Percentiles rank a stretch among this genome's conserved stretches.
These are phyloP conservation scores for Drosophila lutescens DNA, from an alignment of 2,888 invertebrate genomes.

Conservation along the genomic window DNA sequence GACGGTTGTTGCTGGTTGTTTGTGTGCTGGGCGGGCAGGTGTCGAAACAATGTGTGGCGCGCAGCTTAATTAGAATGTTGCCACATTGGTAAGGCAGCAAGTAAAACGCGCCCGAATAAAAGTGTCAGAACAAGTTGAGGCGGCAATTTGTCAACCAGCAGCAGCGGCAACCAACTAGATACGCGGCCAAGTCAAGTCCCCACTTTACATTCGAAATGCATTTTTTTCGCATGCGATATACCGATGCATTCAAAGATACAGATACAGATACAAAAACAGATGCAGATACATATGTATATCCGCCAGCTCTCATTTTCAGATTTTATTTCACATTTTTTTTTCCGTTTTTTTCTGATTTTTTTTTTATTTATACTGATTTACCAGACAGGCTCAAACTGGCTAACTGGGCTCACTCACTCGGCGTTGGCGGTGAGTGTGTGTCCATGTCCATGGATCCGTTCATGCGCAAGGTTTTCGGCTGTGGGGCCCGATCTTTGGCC, in stretches of 20 bases:
- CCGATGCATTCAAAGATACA: neutral
- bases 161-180: slow-evolving; percentile 55
- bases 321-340: slow-evolving; percentile 9
- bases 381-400: slow-evolving; percentile 10
- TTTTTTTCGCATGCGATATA: slow-evolving; percentile 48
- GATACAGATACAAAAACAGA: neutral
- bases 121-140: slow-evolving; percentile 78
- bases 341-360: too few species aligned
- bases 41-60: slow-evolving; percentile 77
- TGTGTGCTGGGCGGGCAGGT: slow-evolving; percentile 54
- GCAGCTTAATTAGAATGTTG: slow-evolving; percentile 80
- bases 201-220: slow-evolving; percentile 71
- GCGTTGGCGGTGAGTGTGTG: slow-evolving; percentile 49
- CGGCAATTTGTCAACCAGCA: slow-evolving; percentile 75
- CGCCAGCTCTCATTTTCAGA: slow-evolving; percentile 56
- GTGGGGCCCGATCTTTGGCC: slow-evolving; percentile 20
- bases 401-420: slow-evolving; percentile 18
- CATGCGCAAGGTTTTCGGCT: slow-evolving; percentile 82
- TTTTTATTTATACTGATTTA: neutral
- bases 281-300: slow-evolving; percentile 18
- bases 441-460: slow-evolving; percentile 83
- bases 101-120: slow-evolving; percentile 57
- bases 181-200: slow-evolving; percentile 44
- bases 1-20: neutral
- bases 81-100: slow-evolving; percentile 68